Conservation (phyloP, 2,797 vertebrate genomes). For the Euthynnus affinis region DNA sequence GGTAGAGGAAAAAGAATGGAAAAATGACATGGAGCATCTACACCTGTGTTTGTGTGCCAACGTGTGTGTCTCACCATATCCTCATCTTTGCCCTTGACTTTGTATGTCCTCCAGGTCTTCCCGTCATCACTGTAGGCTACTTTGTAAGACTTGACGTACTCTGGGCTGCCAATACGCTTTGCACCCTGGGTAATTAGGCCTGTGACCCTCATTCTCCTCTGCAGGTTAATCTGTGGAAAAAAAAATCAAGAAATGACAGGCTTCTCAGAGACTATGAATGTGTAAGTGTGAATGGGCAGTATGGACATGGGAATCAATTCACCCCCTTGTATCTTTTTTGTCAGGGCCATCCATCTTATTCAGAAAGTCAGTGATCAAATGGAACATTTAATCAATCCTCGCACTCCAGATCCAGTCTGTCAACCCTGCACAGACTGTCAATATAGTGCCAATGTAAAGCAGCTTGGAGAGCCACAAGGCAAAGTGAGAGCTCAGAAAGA, state of each 20-base stretch:
- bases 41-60: conserved; percentile 13
- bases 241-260: conserved; percentile 30
- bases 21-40: conserved; percentile 26
- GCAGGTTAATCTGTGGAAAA: conserved; percentile 93
- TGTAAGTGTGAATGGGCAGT: background rate
- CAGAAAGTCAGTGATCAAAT: conserved; percentile 69
- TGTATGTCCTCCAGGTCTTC: conserved; percentile 96
- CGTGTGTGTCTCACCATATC: conserved; percentile 91
- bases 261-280: conserved; percentile 13
- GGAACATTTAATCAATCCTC: conserved; percentile 76
- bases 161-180: conserved; percentile 97
- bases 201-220: conserved; percentile 97
- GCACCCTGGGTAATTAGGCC: conserved; percentile 99
- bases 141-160: conserved; percentile 99
- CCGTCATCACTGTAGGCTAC: conserved; percentile 97
- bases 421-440: conserved; percentile 63
- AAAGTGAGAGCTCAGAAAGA: conserved; percentile 35
- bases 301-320: conserved; percentile 57
- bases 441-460: conserved; percentile 64
- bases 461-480: conserved; percentile 40
- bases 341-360: conserved; percentile 78
- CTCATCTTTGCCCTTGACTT: conserved; percentile 95
- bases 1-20: conserved; percentile 28
- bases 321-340: conserved; percentile 60
- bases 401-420: conserved; percentile 62